Conservation (phyloP, 2,888 invertebrate species). For the Perizoma affinitatum region DNA sequence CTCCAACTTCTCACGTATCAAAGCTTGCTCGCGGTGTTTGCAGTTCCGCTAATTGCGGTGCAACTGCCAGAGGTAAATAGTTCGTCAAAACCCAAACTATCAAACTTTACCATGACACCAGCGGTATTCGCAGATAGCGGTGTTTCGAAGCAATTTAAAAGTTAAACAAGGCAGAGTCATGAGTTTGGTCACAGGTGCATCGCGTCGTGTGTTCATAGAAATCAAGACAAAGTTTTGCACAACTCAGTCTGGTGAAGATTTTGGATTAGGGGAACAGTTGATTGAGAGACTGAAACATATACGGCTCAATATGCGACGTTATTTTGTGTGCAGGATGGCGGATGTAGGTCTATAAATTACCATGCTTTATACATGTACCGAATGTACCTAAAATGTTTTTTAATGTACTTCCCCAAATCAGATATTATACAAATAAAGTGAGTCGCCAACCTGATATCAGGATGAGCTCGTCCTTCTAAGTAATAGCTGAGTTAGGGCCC, state of each 20-base stretch:
- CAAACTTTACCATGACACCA: constrained; percentile 37
- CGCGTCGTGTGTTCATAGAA: constrained; percentile 50
- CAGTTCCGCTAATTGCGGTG: constrained; percentile 15
- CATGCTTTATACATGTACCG: too few species aligned
- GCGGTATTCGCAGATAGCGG: constrained; percentile 29
- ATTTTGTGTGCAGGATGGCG: too few species aligned
- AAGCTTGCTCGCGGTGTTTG: neutral
- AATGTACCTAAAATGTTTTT: too few species aligned
- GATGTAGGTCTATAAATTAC: too few species aligned
- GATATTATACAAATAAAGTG: too few species aligned
- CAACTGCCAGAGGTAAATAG: constrained; percentile 16
- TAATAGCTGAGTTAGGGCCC: too few species aligned
- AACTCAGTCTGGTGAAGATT: constrained; percentile 45
- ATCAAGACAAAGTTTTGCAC: constrained; percentile 53
- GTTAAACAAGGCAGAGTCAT: constrained; percentile 40
- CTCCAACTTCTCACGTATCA: neutral
- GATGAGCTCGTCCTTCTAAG: too few species aligned
- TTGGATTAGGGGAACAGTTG: constrained; percentile 39
- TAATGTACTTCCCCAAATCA: too few species aligned
- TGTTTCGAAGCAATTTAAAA: constrained; percentile 49
- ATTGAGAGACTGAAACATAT: neutral
- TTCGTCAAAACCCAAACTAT: constrained; percentile 44
- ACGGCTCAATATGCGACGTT: too few species aligned
- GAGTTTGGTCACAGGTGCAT: constrained; percentile 50
- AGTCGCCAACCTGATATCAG: too few species aligned